Evolutionary conservation across 2,113 vertebrate species (phyloP), one percentile per base, ranked within the genome.

Genomic region (Trematocara unimaculatum): DNA sequence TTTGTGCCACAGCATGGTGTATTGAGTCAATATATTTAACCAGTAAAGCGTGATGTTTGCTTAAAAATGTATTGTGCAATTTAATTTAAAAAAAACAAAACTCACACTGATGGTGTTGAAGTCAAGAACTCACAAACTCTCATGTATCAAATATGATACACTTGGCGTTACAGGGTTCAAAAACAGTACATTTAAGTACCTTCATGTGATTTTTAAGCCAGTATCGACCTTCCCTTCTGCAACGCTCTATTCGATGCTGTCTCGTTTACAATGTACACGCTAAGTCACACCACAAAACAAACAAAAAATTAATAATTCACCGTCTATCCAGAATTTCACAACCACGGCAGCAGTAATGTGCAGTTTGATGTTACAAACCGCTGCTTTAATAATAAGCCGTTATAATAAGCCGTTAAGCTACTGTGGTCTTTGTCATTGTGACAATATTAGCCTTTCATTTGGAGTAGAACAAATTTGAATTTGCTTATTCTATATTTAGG

Each of bases 1-100:
- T 29, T 17, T 47, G 2, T 74, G 45, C 23, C 70, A 77, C 70
- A 47, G 23, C 42, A 18, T 3, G 15, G 23, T 77, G 42, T 77
- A 49, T 47, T 31, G 42, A 77, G 70, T 49, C 42, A 18, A 18
- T 77, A 17, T 31, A 49, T 17, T 47, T 49, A 74, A 47, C 23
- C 40, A 74, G 60, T 64, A 7, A 64, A 64, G 33, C 1, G 18
- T 64, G 4, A 20, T n/a, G 31, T 38, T 64, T 64, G 60, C 60
- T 64, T 64, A 35, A 35, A 62, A 64, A 64, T 35, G 1, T 62
- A 64, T 4, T 35, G 60, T 64, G 31, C 17, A 64, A 38, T 38
- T 64, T 35, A 12, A 35, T 64, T 18, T 0, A 1, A 58, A 4
- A 35, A 33, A 6, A 35, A 3, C 0, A 11, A 62, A 62, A 18